Evolutionary conservation across 2,113 vertebrate genomes (phyloP), one percentile per base, ranked within the genome.

Genomic region (Marmota monax): DNA sequence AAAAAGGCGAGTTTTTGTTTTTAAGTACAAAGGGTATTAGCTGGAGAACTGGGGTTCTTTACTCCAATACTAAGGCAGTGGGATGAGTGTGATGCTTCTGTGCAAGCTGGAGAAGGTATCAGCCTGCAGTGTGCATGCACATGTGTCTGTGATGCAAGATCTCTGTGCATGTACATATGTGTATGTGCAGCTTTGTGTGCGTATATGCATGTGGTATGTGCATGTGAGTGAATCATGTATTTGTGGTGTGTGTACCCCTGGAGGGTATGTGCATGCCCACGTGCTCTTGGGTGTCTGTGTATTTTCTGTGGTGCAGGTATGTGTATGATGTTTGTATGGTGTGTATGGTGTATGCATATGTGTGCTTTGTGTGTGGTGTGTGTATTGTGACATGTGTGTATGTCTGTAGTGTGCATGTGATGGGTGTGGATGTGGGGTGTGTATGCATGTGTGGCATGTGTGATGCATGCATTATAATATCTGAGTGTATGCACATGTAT

Each of bases 31-130:
- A 96, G 65, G 10, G 22, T 5, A 3, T 42, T 63, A 39, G 22
- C 74, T 63, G 74, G n/a, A 65, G 83, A 70, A 22, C 51, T 22
- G 1, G 18, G 22, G 11, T 29, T 34, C 25, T 63, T 72, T 39
- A 9, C 12, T 61, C 22, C 25, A 4, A 2, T 0, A 0, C 65
- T 27, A 37, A 51, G 4, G 34, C 22, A 76, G 14, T 22, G 84
- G 79, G 18, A 16, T 34, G 16, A 72, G 76, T n/a, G 20, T 42
- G 51, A n/a, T 70, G 51, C 51, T 65, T 2, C 12, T 8, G 2
- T 23, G 42, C 70, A 48, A 32, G 12, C 8, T 23, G 45, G 29
- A 48, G 84, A 42, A 18, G 34, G 56, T 12, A 16, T 32, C 25
- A 39, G 53, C 10, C 8, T 4, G 13, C 0, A 2, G 0, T 2